These are phyloP conservation scores for Ephestia elutella DNA, from an alignment of 1,140 invertebrate genomes.

Conservation along the genomic window DNA sequence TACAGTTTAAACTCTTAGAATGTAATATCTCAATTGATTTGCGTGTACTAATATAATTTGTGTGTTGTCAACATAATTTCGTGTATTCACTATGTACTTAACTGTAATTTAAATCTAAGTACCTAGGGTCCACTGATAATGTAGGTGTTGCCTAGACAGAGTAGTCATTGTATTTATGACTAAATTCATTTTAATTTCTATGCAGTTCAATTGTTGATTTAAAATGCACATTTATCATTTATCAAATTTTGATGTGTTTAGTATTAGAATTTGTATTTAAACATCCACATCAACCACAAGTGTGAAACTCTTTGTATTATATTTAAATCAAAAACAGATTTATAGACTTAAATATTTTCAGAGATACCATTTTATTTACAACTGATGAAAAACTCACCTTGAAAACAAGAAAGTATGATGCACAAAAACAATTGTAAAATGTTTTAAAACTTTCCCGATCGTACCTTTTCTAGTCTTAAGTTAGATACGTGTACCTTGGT, in stretches of 20 bases:
- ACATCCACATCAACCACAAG: background rate
- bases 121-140: constrained; percentile 50
- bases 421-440: background rate
- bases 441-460: background rate
- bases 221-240: too few relatives aligned
- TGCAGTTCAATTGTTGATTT: background rate
- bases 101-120: constrained; percentile 28
- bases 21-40: background rate
- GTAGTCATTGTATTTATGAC: constrained; percentile 19
- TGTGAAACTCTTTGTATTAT: background rate
- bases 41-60: background rate
- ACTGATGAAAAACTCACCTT: too few relatives aligned
- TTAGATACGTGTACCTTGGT: background rate
- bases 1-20: background rate
- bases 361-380: constrained; percentile 4
- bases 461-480: background rate
- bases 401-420: background rate
- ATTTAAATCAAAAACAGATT: background rate
- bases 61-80: background rate
- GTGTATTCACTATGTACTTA: constrained; percentile 5
- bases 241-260: background rate
- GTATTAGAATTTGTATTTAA: background rate
- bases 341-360: background rate
- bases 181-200: background rate
- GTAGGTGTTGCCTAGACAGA: constrained; percentile 41